Evolutionary conservation across 2,113 vertebrate genomes (phyloP).

Genomic region (Pomatorhinus ruficollis): DNA sequence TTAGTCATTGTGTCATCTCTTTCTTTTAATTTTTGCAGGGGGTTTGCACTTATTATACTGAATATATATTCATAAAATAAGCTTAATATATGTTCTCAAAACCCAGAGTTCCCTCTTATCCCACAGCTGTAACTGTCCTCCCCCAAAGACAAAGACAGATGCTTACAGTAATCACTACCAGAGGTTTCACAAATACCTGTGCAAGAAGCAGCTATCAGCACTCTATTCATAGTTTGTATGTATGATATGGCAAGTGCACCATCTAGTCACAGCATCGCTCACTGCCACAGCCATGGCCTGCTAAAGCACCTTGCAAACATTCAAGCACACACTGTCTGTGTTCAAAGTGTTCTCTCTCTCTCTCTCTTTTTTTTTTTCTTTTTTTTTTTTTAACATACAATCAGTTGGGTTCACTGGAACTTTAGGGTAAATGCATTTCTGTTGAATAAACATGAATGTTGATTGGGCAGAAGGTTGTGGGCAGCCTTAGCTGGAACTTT

Average conservation of each 20-base stretch:
- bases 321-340: background rate
- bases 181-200: background rate
- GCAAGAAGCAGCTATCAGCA: background rate
- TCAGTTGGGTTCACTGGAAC: background rate
- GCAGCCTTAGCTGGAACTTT: conserved; percentile 22
- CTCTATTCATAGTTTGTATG: background rate
- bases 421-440: background rate
- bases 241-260: conserved; percentile 45
- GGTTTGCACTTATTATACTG: background rate
- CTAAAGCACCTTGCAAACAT: background rate
- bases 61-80: background rate
- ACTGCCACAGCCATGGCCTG: background rate
- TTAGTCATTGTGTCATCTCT: background rate
- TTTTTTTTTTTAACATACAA: background rate
- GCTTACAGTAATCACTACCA: background rate
- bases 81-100: background rate
- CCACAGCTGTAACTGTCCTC: background rate
- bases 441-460: background rate
- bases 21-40: rapidly evolving
- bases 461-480: background rate
- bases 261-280: conserved; percentile 14
- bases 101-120: background rate
- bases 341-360: background rate
- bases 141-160: background rate
- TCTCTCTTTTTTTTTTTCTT: too few species aligned